phyloP scores from a whole-genome alignment of 2,797 vertebrate species.

The Kryptolebias ocellatus region DNA sequence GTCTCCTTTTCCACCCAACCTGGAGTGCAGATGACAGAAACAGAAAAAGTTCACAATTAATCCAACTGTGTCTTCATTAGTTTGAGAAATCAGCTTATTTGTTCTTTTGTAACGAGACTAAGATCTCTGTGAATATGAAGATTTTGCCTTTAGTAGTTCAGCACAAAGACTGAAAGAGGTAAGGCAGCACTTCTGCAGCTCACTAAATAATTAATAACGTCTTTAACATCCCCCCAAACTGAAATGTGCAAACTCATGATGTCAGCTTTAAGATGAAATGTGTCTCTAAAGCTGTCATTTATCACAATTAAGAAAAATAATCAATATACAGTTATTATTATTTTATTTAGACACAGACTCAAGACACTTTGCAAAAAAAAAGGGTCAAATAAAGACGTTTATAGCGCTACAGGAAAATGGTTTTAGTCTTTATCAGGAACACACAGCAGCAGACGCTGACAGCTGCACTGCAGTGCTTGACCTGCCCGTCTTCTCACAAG shows the following conservation, averaged over 20 bases:
- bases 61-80: conserved; percentile 7
- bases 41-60: conserved; percentile 17
- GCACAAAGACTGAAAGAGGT: not conserved
- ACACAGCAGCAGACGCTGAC: not conserved
- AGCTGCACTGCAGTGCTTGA: not conserved
- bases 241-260: not conserved
- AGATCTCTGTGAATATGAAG: not conserved
- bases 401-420: not conserved
- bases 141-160: conserved; percentile 1
- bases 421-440: not conserved
- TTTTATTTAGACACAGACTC: too few relatives aligned
- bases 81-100: not conserved
- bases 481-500: not conserved
- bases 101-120: not conserved
- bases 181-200: not conserved
- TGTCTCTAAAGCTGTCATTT: not conserved
- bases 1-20: conserved; percentile 88
- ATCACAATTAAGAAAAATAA: too few relatives aligned
- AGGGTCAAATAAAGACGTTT: too few relatives aligned
- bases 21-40: conserved; percentile 59
- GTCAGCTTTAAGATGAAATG: not conserved
- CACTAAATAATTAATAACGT: not conserved
- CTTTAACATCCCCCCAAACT: too few relatives aligned
- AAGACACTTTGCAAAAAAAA: not conserved
- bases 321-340: too few relatives aligned